Evolutionary conservation across 2,888 invertebrate species (phyloP), one percentile per base, ranked within the genome.

Genomic region (Pocota personata): DNA sequence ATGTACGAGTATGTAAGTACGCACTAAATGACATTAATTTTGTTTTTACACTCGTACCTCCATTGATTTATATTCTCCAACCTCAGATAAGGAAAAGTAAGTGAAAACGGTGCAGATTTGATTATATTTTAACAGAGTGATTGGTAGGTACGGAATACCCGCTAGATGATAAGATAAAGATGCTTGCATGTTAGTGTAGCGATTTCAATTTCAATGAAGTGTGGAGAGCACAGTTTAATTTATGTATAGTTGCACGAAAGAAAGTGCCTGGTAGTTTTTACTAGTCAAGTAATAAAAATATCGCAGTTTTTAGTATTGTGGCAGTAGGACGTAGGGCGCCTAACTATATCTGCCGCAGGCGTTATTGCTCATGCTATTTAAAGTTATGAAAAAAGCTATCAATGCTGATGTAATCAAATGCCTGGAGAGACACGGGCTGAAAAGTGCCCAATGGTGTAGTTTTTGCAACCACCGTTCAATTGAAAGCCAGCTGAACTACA

Each of bases 201-300:
- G 43, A 40, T 43, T 27, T 62, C 8, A 43, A 43, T 43, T 62
- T 21, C 1, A 24, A 10, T 24, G 27, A 19, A 10, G 1, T 40
- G 14, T 16, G 24, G 10, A 14, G 19, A 43, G 14, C 2, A 40
- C 7, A 57, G 57, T 3, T 21, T 58, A 58, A 58, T 37, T 58
- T 19, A 19, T 37, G 14, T 40, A 16, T 3, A 14, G n/a, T 43
- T 16, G 24, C 19, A 12, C 27, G 14, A 27, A 60, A 24, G 60
- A 60, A 60, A 60, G 60, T 21, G 21, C 40, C n/a, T 60, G n/a
- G 21, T n/a, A n/a, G 37, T 19, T 37, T 58, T 58, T 55, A 55
- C 30, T 57, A 52, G 14, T 24, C 27, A 5, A 16, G 3, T 57
- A 19, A 14, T 52, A 52, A 30, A 52, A 52, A 30, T 50, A 12